Base-by-base conservation (phyloP, 2,113 vertebrate genomes). In the Epinephelus cyanopodus region DNA sequence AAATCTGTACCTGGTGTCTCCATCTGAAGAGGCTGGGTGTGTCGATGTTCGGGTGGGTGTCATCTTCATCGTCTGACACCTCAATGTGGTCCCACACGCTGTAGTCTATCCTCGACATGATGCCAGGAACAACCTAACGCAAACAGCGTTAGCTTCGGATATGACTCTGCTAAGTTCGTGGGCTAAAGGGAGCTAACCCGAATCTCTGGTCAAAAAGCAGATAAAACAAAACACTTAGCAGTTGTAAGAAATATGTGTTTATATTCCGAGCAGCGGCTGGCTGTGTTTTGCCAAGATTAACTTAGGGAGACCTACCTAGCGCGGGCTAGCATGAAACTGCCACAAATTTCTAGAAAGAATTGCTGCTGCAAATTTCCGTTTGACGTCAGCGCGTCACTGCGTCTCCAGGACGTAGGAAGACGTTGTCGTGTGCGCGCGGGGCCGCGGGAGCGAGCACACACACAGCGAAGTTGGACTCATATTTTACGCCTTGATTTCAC, bases 11-110 rank as follows among this genome's bases (percentile, higher is more conserved):
- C 98, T 98, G 97, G 70, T 98, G 98, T 90, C 98, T 95, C 98
- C 98, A 98, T 91, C 97, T 95, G 93, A 98, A 99, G 42, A 99
- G 96, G 1, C 98, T 99, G 65, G 98, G 97, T 12, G 98, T 99
- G 93, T 99, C 98, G 92, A 99, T 99, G 87, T 99, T 99, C 56
- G 98, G 98, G 84, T 99, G 98, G 23, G 95, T 98, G 74, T 99
- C 98, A 74, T 99, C 98, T 81, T 99, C 98, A 89, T 99, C 98
- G 77, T 99, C 98, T 1, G 98, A 99, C 82, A 99, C 98, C 90
- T 99, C 98, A 85, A 99, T 99, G 84, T 99, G 97, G 85, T 99
- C 97, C 98, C 98, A 99, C 89, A 98, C 96, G 90, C 98, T 99
- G 94, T 99, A 99, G 84, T 99, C 98, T 93, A 98, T 98, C 78